These are phyloP conservation scores for Folsomia candida DNA, from an alignment of 2,888 invertebrate species.

Conservation along the genomic window DNA sequence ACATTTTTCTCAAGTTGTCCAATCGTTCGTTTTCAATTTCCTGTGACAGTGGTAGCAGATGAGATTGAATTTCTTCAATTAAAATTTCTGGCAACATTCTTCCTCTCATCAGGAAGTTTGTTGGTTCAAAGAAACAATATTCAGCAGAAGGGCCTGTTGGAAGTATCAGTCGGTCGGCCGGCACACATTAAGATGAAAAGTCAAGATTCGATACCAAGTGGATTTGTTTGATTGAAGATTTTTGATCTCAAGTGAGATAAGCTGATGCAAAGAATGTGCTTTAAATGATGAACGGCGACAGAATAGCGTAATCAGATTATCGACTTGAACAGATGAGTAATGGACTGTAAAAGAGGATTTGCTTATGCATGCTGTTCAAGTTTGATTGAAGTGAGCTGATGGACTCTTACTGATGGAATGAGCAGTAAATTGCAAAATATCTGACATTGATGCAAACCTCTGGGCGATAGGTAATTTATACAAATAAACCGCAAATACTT, in stretches of 20 bases:
- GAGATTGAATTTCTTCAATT: too few species aligned
- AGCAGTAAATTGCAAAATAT: background rate
- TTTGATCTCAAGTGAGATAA: background rate
- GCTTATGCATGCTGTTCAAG: too few species aligned
- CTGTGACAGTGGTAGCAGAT: too few species aligned
- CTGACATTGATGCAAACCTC: background rate
- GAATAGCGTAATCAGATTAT: background rate
- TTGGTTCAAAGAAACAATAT: too few species aligned
- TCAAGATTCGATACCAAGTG: background rate
- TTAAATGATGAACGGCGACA: background rate
- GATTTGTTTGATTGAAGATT: background rate
- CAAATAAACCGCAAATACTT: background rate
- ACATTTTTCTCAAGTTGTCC: too few species aligned
- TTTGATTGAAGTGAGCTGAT: background rate
- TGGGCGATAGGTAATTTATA: background rate
- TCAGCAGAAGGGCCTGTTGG: too few species aligned
- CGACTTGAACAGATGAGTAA: background rate
- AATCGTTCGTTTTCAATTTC: too few species aligned
- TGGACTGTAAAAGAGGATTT: background rate
- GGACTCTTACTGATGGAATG: background rate
- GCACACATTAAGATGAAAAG: background rate
- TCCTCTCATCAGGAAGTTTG: too few species aligned
- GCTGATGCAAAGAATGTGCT: background rate
- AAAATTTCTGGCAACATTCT: too few species aligned
- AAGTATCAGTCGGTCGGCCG: too few species aligned